A percentile compares a stretch with the other conserved stretches of the same genome.
Evolutionary conservation across 2,888 invertebrate species (phyloP).

Genomic region (Maniola hyperantus): DNA sequence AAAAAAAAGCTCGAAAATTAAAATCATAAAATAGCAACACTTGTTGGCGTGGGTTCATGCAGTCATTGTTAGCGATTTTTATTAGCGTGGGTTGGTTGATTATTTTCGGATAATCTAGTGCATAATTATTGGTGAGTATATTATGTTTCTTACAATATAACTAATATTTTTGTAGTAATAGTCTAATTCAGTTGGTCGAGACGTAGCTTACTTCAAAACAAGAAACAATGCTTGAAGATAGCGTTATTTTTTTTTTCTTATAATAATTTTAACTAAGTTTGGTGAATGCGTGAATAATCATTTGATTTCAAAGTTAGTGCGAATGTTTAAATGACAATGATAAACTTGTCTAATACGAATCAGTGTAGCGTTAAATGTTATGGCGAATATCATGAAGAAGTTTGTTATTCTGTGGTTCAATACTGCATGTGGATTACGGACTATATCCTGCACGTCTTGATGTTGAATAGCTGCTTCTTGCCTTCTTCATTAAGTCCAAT

Average conservation of each 20-base stretch:
- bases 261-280: conserved; percentile 10
- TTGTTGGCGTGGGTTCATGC: conserved; percentile 73
- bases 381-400: not conserved
- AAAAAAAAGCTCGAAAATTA: too few relatives aligned
- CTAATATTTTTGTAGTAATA: not conserved
- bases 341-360: not conserved
- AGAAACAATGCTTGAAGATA: conserved; percentile 25
- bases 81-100: conserved; percentile 67
- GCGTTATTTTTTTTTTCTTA: conserved; percentile 27
- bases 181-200: not conserved
- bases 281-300: conserved; percentile 29
- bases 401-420: not conserved
- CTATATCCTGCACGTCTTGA: not conserved
- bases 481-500: too few relatives aligned
- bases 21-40: conserved; percentile 56
- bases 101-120: conserved; percentile 40
- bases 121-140: conserved; percentile 34
- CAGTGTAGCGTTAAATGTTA: not conserved
- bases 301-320: conserved; percentile 19
- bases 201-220: not conserved
- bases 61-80: conserved; percentile 55
- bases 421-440: not conserved
- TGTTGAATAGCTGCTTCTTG: not conserved
- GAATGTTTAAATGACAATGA: conserved; percentile 16
- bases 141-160: conserved; percentile 18